phyloP scores from a whole-genome alignment of 2,797 vertebrate genomes.

The Gobionotothen gibberifrons region DNA sequence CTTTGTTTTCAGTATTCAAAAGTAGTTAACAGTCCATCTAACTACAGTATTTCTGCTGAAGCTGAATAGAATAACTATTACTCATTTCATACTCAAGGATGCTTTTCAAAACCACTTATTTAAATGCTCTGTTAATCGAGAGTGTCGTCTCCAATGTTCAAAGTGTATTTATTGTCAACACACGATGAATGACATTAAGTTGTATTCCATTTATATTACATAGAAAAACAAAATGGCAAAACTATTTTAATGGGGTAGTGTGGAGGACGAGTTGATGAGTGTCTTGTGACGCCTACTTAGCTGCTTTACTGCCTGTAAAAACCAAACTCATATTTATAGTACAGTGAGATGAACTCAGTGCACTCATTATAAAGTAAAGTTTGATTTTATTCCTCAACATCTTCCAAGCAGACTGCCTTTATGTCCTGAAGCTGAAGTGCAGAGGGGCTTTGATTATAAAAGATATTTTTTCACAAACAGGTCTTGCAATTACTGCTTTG shows the following conservation, averaged over 20 bases:
- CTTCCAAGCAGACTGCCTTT: slow-evolving; percentile 8
- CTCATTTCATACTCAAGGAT: background rate
- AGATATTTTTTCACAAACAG: slow-evolving; percentile 25
- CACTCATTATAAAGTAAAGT: background rate
- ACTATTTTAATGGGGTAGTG: no score
- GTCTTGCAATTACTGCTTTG: slow-evolving; percentile 16
- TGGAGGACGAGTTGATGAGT: background rate
- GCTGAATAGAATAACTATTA: background rate
- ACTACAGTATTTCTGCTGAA: background rate
- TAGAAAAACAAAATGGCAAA: no score
- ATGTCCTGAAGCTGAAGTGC: background rate
- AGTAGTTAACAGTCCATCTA: background rate
- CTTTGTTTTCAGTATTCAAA: no score
- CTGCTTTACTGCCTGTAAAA: background rate
- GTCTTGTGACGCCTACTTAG: background rate
- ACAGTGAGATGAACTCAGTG: background rate
- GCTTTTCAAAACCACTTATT: background rate
- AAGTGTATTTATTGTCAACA: no score
- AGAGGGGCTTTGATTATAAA: slow-evolving; percentile 13
- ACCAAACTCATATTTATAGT: background rate
- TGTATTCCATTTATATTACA: no score
- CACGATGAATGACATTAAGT: no score
- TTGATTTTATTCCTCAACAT: slow-evolving; percentile 5
- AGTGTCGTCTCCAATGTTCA: no score
- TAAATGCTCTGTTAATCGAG: background rate